phyloP scores from a whole-genome alignment of 2,797 vertebrate genomes.

The Acomys russatus region DNA sequence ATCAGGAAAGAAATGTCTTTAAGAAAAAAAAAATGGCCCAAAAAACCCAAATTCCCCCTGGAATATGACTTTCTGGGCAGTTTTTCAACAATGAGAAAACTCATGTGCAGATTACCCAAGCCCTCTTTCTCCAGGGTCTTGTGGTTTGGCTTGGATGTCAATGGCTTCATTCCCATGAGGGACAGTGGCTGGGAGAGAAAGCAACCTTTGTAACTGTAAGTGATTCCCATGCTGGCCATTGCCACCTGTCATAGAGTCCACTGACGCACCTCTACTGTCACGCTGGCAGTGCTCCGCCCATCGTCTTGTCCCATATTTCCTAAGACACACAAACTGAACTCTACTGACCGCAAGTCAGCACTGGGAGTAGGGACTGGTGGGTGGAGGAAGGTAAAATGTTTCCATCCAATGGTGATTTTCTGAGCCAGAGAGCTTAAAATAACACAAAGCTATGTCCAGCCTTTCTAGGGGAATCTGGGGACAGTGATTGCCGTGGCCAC shows the following conservation, averaged over 20 bases:
- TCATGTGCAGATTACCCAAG: conserved; percentile 41
- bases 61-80: conserved; percentile 53
- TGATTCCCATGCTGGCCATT: conserved; percentile 68
- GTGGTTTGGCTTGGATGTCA: conserved; percentile 70
- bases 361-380: conserved; percentile 47
- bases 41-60: conserved; percentile 15
- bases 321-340: conserved; percentile 66
- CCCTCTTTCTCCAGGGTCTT: conserved; percentile 5
- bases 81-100: conserved; percentile 71
- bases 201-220: conserved; percentile 75
- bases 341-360: conserved; percentile 78
- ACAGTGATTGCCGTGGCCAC: not conserved
- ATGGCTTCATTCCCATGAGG: conserved; percentile 82
- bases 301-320: conserved; percentile 75
- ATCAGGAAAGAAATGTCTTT: not conserved
- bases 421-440: conserved; percentile 77
- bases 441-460: conserved; percentile 81
- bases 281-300: not conserved
- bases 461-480: conserved; percentile 27
- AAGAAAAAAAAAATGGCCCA: conserved; percentile 39
- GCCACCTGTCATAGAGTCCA: conserved; percentile 72
- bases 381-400: not conserved
- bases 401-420: not conserved
- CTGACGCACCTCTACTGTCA: conserved; percentile 83
- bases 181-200: conserved; percentile 77